phyloP scores from a whole-genome alignment of 2,888 invertebrate genomes.

The Osmoderma eremita region DNA sequence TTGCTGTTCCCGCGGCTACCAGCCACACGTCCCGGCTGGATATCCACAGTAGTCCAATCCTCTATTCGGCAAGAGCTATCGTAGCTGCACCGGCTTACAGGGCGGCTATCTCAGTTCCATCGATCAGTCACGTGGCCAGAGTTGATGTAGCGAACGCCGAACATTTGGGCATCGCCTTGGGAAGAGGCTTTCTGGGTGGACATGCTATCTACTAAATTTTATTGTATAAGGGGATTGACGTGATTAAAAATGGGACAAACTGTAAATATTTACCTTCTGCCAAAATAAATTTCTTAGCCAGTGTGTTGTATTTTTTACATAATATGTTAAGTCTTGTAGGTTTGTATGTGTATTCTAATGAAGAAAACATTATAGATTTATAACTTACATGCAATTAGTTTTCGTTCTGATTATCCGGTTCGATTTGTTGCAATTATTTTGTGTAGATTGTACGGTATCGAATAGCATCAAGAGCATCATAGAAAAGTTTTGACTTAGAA shows the following conservation, averaged over 20 bases:
- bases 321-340: no score
- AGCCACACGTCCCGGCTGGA: constrained; percentile 47
- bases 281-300: constrained; percentile 25
- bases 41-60: constrained; percentile 42
- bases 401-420: no score
- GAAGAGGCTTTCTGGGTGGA: constrained; percentile 25
- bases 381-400: no score
- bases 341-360: no score
- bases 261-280: constrained; percentile 22
- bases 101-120: constrained; percentile 44
- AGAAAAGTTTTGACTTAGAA: no score
- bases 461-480: no score
- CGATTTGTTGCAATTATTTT: no score
- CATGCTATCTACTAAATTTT: constrained; percentile 21
- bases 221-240: not conserved
- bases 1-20: constrained; percentile 46
- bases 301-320: not conserved
- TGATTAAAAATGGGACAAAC: constrained; percentile 27
- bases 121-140: constrained; percentile 43
- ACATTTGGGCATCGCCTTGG: constrained; percentile 26
- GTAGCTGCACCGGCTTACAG: constrained; percentile 44
- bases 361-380: no score
- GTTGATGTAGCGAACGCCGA: constrained; percentile 40
- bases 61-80: constrained; percentile 24
- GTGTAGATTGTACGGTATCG: no score